Evolutionary conservation across 2,113 vertebrate species (phyloP), one percentile per base, ranked within the genome.

Genomic region (Fulica atra): DNA sequence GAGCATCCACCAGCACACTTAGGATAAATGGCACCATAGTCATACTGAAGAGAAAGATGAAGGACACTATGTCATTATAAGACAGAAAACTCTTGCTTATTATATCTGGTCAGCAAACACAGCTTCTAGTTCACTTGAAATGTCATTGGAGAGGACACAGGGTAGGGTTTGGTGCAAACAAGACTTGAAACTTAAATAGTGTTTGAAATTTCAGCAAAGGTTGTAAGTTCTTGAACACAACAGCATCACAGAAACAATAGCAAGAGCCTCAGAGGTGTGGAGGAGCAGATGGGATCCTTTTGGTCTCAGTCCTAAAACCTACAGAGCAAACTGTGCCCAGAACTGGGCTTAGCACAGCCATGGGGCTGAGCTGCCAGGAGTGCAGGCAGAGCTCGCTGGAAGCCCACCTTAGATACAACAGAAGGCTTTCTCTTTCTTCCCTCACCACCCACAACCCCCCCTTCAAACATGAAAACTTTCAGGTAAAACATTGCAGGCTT

Each of bases 11-110:
- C 17, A 50, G 13, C 3, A 10, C 13, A 14, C 10, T 78, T 38
- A 26, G 0, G 1, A 46, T 26, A 60, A 33, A 54, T 3, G 13
- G n/a, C 23, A 33, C 48, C 33, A n/a, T 0, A 59, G 36, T 5
- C 33, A 40, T 4, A 61, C 2, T 21, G 26, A 74, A 51, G 60
- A 63, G 25, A 51, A 81, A 36, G 17, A 33, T 48, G 50, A 31
- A 69, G 1, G 17, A 48, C 60, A 53, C 5, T 26, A 70, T 29
- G 19, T 9, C 31, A 50, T 4, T 36, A 3, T 7, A 51, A 57
- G 10, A 60, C 18, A 57, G 33, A 92, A 74, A 87, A 48, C 0
- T 36, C 6, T 1, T 60, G 9, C 5, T 83, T 66, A 33, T 38
- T 57, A 40, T 7, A 72, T 42, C 17, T 76, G 26, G 14, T 5